Evolutionary conservation across 2,888 invertebrate species (phyloP), one percentile per base, ranked within the genome.

Genomic region (Dinocampus coccinellae): DNA sequence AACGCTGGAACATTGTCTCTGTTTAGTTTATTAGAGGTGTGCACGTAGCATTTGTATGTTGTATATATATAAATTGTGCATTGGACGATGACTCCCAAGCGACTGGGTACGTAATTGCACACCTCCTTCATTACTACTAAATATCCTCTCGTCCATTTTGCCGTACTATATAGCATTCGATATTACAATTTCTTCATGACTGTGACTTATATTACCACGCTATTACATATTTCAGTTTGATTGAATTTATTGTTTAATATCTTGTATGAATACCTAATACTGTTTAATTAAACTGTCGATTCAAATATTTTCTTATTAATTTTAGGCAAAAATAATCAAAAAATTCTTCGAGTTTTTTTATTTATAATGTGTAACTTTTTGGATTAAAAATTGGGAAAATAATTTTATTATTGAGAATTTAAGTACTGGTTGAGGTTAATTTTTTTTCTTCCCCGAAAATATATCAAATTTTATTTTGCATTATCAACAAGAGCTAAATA

Each of bases 81-180:
- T 75, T 70, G 76, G 74, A 67, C 68, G 67, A 76, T 73, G 73
- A 67, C 72, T 77, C 75, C 74, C 75, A 61, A 24, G 75, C 39
- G 73, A 69, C 64, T 65, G 52, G 36, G 42, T 61, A 52, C 70
- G 73, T 77, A 79, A 79, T 79, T 77, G 78, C 75, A 69, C 74
- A 72, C 70, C 73, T 73, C 75, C 72, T 74, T 73, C 76, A 77
- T 76, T 77, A 76, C 71, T 58, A 68, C 76, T 78, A 74, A 77
- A 75, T 74, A 77, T 73, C 69, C 70, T 26, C 55, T 13, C 55
- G 55, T 69, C 39, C 64, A 72, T 72, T 62, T 22, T 63, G 70
- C 13, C 58, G 24, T 53, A 16, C 63, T 57, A 67, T n/a, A n/a
- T 57, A 62, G 22, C 67, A 58, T 67, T 34, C 47, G 61, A 61